Conservation (phyloP, 2,888 invertebrate genomes). For the Heliconius charithonia region DNA sequence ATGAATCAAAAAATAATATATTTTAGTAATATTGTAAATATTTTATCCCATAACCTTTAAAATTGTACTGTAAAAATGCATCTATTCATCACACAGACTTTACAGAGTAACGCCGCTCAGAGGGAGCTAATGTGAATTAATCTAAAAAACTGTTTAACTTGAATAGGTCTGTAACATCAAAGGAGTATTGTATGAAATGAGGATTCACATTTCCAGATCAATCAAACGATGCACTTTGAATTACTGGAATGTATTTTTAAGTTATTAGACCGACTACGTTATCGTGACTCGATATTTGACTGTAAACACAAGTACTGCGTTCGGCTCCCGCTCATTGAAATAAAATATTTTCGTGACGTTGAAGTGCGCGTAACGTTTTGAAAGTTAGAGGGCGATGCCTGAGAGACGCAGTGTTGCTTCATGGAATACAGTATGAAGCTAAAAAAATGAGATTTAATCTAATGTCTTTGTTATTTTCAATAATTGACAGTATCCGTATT, state of each 20-base stretch:
- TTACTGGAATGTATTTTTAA: background rate
- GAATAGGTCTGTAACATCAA: constrained; percentile 26
- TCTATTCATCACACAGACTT: constrained; percentile 44
- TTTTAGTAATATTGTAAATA: background rate
- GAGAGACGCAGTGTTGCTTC: too few relatives aligned
- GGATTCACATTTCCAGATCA: constrained; percentile 1
- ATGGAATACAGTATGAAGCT: too few relatives aligned
- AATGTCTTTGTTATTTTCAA: too few relatives aligned
- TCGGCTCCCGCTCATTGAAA: too few relatives aligned
- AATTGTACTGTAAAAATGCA: constrained; percentile 29
- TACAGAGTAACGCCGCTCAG: constrained; percentile 39
- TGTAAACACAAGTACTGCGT: too few relatives aligned
- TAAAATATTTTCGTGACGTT: too few relatives aligned
- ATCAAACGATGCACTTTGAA: background rate
- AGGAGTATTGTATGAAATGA: constrained; percentile 23
- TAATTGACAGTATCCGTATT: too few relatives aligned
- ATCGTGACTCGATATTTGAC: too few relatives aligned
- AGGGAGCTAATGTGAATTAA: constrained; percentile 44
- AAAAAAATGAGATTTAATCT: too few relatives aligned
- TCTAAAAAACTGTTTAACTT: constrained; percentile 41
- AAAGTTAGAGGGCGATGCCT: too few relatives aligned
- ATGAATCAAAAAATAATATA: background rate
- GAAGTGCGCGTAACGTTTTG: too few relatives aligned
- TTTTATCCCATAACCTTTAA: background rate
- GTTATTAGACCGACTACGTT: too few relatives aligned